phyloP scores from a whole-genome alignment of 2,113 vertebrate genomes.

The Rhinogobius similis region DNA sequence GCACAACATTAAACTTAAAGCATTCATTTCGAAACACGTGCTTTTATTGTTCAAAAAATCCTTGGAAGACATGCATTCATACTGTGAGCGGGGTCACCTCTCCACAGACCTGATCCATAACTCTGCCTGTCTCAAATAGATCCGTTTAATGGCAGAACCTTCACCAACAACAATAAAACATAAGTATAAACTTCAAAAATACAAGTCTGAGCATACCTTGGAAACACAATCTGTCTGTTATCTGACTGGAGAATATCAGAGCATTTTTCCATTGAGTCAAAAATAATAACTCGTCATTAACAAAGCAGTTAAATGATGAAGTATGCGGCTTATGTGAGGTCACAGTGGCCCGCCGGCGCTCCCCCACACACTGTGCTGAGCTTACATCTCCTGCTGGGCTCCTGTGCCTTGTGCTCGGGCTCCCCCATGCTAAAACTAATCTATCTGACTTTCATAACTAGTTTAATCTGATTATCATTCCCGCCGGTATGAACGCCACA shows the following conservation, averaged over 20 bases:
- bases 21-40: no score
- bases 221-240: neutral
- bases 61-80: no score
- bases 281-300: neutral
- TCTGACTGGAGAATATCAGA: neutral
- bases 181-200: neutral
- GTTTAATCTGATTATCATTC: conserved; percentile 68
- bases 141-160: no score
- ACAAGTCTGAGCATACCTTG: neutral
- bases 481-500: conserved; percentile 34
- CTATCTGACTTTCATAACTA: conserved; percentile 69
- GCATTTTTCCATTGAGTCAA: neutral
- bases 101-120: neutral
- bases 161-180: neutral
- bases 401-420: conserved; percentile 52
- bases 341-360: conserved; percentile 10
- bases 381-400: conserved; percentile 45
- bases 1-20: no score
- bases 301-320: neutral
- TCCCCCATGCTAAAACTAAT: conserved; percentile 50
- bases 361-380: conserved; percentile 33
- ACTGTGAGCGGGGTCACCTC: neutral
- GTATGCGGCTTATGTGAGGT: neutral
- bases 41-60: no score
- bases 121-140: neutral